Conservation (phyloP, 2,888 invertebrate genomes). For the Amorpha juglandis region DNA sequence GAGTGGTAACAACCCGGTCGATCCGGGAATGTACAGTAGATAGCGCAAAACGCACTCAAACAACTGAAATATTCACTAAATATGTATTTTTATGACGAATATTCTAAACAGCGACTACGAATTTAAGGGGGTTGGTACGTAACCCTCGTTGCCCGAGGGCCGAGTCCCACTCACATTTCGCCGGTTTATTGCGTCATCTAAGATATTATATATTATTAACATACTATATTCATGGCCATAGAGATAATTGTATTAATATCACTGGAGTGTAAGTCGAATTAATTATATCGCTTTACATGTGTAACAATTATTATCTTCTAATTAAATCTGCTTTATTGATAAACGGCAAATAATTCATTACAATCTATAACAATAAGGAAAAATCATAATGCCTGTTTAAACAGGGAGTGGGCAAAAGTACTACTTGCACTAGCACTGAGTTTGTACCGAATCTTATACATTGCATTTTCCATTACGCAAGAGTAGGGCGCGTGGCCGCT, state of each 20-base stretch:
- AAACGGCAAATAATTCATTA: background rate
- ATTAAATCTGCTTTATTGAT: background rate
- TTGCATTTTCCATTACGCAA: constrained; percentile 16
- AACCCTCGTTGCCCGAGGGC: too few species aligned
- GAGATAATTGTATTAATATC: background rate
- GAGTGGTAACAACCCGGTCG: too few species aligned
- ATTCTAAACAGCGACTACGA: too few species aligned
- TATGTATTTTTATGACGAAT: too few species aligned
- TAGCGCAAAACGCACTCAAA: too few species aligned
- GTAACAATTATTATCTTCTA: background rate
- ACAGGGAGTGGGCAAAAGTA: background rate
- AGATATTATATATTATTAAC: too few species aligned
- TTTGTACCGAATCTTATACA: constrained; percentile 18
- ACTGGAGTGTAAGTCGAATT: background rate
- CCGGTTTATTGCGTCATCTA: too few species aligned
- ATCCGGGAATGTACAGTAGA: too few species aligned
- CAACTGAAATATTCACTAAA: too few species aligned
- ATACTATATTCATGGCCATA: background rate
- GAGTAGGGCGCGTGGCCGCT: background rate
- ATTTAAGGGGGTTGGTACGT: too few species aligned
- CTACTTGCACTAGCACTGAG: background rate
- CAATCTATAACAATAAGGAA: background rate
- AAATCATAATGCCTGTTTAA: background rate
- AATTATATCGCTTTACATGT: background rate
- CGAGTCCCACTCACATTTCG: too few species aligned